Evolutionary conservation across 2,888 invertebrate species (phyloP).

Genomic region (Scaptomyza tumidula): DNA sequence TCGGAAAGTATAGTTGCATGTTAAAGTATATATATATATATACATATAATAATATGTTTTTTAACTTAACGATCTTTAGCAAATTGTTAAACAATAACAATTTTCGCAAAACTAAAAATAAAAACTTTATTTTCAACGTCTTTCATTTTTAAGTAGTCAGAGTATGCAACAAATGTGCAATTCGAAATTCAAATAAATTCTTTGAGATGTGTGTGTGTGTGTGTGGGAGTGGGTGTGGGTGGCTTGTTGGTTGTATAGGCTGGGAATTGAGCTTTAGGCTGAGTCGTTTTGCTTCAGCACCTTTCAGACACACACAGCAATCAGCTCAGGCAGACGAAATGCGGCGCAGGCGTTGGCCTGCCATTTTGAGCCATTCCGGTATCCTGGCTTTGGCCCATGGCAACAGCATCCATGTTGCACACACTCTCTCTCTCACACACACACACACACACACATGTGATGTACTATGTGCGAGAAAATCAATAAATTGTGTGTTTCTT

Average conservation of each 20-base stretch:
- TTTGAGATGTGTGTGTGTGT: too few relatives aligned
- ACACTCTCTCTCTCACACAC: slow-evolving; percentile 31
- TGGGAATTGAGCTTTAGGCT: slow-evolving; percentile 18
- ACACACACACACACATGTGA: slow-evolving; percentile 19
- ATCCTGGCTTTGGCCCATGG: slow-evolving; percentile 40
- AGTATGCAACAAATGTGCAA: slow-evolving; percentile 44
- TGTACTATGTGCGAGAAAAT: slow-evolving; percentile 64
- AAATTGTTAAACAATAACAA: too few relatives aligned
- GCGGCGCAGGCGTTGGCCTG: slow-evolving; percentile 54
- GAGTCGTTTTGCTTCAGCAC: slow-evolving; percentile 75
- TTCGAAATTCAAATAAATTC: slow-evolving; percentile 31
- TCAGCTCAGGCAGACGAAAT: slow-evolving; percentile 59
- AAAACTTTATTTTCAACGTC: too few relatives aligned
- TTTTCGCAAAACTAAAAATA: too few relatives aligned
- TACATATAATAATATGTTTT: too few relatives aligned
- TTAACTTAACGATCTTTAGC: too few relatives aligned
- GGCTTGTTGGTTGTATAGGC: not conserved
- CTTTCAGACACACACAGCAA: slow-evolving; percentile 61
- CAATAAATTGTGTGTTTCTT: slow-evolving; percentile 69
- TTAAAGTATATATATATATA: too few relatives aligned
- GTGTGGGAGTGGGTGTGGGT: not conserved
- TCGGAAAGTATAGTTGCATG: not conserved
- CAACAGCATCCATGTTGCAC: slow-evolving; percentile 56
- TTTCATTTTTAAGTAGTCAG: slow-evolving; percentile 1
- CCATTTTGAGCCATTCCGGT: slow-evolving; percentile 37